These are phyloP conservation scores for Scolopax bukidnonensis DNA, from an alignment of 2,797 vertebrate genomes.

Conservation along the genomic window DNA sequence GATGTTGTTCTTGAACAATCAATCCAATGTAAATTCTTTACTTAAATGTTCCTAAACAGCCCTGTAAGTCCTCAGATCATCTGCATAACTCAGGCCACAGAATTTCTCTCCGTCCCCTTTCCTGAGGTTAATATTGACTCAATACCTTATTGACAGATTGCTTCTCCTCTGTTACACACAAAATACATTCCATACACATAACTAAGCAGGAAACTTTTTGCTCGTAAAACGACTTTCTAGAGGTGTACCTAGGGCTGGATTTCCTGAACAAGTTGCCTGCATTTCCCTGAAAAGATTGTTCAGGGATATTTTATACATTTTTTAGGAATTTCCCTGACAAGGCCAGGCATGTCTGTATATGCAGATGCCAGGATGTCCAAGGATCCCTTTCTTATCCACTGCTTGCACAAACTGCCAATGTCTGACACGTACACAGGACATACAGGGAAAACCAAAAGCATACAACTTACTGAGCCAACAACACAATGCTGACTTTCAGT, in stretches of 20 bases:
- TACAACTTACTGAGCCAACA: neutral
- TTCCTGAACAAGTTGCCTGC: neutral
- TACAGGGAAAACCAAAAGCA: neutral
- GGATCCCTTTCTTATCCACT: neutral
- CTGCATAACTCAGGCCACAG: neutral
- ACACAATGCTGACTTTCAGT: neutral
- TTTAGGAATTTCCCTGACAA: neutral
- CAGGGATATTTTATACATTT: neutral
- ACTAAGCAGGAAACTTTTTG: neutral
- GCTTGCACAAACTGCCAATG: neutral
- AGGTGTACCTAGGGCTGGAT: neutral
- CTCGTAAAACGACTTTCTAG: neutral
- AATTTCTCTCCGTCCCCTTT: neutral
- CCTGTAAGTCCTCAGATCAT: neutral
- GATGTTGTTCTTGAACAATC: neutral
- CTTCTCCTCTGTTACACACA: neutral
- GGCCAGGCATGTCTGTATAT: neutral
- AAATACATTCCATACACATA: rapidly evolving
- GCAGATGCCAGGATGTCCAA: neutral
- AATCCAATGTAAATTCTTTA: neutral
- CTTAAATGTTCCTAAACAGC: neutral
- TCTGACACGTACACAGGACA: neutral
- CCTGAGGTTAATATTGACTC: neutral
- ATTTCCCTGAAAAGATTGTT: neutral
- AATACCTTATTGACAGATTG: neutral